Base-by-base conservation (phyloP, 1,140 invertebrate species). In the Chionoecetes opilio region DNA sequence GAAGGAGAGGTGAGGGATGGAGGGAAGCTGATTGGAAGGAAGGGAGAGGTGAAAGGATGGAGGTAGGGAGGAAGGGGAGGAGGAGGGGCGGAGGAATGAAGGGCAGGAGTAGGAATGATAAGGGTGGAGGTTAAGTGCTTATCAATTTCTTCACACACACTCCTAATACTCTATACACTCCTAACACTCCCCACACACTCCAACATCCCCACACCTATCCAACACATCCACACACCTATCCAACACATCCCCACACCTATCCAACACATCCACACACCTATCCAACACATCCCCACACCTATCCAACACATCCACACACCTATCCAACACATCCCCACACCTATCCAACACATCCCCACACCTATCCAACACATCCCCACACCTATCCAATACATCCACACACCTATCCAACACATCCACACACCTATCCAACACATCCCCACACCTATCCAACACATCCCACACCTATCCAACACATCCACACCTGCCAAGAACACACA, bases 1-100 rank as follows among this genome's bases (percentile, higher is more conserved):
- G 63, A 75, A 75, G 63, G 63, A 26, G n/a, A 75, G 63, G 63
- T 75, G 63, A 75, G n/a, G 63, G 63, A 75, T 75, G 63, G 63
- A 75, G 63, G 63, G 5, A 75, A n/a, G 63, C 63, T 75, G 63
- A 75, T 75, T 75, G 63, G 21, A 75, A 26, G 21, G 63, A 75
- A 26, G 63, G 63, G 63, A 75, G 63, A 75, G 63, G 63, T n/a
- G 63, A n/a, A 75, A 75, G 63, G 63, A 75, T 75, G 26, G 63
- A 75, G 63, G 63, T 2, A 75, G 63, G 63, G 63, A 75, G n/a
- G 63, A 26, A 21, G 3, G n/a, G 63, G 63, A n/a, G 63, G 63
- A n/a, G 53, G 17, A 63, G 53, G 53, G 17, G 53, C 17, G 17
- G 14, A 9, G 53, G 53, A 21, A 63, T 14, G 21, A 17, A 53